Base-by-base conservation (phyloP, 92 coral and sea anemone genomes). In the Micromussa lordhowensis region DNA sequence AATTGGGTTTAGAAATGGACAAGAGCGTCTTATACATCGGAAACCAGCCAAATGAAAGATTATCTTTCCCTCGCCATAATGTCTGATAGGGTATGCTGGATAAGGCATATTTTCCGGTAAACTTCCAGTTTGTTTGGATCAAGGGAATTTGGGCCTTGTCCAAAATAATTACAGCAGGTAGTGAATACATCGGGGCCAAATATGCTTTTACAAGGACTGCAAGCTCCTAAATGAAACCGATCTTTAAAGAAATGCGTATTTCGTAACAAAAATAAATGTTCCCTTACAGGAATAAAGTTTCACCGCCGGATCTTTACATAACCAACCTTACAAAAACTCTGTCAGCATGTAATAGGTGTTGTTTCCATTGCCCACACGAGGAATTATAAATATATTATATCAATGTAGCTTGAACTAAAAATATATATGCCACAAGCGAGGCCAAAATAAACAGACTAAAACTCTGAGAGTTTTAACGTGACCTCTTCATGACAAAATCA, bases 281-380 rank as follows among this genome's bases (percentile, higher is more conserved):
- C 4, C 29, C 29, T 61, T 1, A 61, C 28, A 38, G 21, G 78
- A 36, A 73, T 73, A 73, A 12, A 13, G 24, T 73, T 36, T 73
- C 53, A 36, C 78, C 78, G 78, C 78, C 78, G 78, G 78, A 35
- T 28, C 44, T 73, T 73, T 35, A 35, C 78, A 73, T 19, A 1
- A 3, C 14, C 78, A 73, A 73, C 49, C 78, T 36, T 34, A 35
- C 29, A 31, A 77, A 64, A 77, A 21, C 68, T 48, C 30, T 30
- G 66, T 53, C 89, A 86, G 68, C 66, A 40, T 77, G 88, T 77
- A 66, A 61, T 22, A 63, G 49, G 8, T n/a, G 11, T 36, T 86
- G 89, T 86, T 77, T 38, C 83, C 78, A 28, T 86, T 24, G 89
- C 89, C 89, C 89, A 86, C 89, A 77, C 83, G 83, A 29, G 11